Conservation (phyloP, 2,797 vertebrate species). For the Cossypha polioptera region DNA sequence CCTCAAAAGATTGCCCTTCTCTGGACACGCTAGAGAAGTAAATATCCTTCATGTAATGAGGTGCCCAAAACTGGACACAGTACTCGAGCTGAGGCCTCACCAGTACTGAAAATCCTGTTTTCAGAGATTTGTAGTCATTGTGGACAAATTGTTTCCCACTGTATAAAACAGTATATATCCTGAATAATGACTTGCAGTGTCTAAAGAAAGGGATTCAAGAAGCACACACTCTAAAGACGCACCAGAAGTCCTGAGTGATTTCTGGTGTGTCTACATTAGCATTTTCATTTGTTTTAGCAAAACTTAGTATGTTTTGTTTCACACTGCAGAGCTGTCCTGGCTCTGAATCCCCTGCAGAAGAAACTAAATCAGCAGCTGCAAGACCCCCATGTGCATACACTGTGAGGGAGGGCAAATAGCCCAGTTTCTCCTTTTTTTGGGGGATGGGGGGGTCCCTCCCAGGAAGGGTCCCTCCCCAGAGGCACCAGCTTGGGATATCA, state of each 20-base stretch:
- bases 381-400: accelerated
- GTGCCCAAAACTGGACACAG: neutral
- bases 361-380: neutral
- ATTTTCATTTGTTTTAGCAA: neutral
- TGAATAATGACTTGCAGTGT: neutral
- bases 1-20: neutral
- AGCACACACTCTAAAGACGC: neutral
- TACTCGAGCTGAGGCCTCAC: accelerated
- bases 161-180: neutral
- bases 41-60: neutral
- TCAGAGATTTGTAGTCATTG: neutral
- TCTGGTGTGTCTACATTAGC: neutral
- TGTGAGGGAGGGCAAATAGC: neutral
- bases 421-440: neutral
- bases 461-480: neutral
- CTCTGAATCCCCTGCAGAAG: neutral
- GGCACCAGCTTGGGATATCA: neutral
- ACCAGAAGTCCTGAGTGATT: neutral
- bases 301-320: neutral
- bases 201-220: neutral
- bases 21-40: neutral
- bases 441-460: too few relatives aligned
- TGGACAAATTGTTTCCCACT: neutral
- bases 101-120: neutral
- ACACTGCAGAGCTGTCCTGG: accelerated